These are phyloP conservation scores for Coelopa frigida DNA, from an alignment of 1,140 invertebrate genomes.

Conservation along the genomic window DNA sequence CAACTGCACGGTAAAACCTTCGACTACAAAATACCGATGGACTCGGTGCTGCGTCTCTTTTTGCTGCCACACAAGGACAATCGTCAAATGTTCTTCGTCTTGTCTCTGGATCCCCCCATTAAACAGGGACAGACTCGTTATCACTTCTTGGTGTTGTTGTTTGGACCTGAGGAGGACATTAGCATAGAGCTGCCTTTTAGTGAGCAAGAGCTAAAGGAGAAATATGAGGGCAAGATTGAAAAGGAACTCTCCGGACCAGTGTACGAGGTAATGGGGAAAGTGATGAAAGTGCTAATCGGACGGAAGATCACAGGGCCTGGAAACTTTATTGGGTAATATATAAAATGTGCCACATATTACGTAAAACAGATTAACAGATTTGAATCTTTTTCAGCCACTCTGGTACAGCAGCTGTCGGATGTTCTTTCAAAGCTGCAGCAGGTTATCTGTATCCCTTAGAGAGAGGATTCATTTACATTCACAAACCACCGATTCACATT, in stretches of 20 bases:
- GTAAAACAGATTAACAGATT: neutral
- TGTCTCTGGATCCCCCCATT: slow-evolving; percentile 96
- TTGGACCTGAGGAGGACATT: slow-evolving; percentile 90
- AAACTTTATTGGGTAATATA: slow-evolving; percentile 82
- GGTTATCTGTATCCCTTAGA: slow-evolving; percentile 98
- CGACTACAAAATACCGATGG: slow-evolving; percentile 99
- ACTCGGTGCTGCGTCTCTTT: slow-evolving; percentile 89
- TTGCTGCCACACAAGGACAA: slow-evolving; percentile 95
- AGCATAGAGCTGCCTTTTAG: slow-evolving; percentile 87
- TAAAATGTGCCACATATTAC: slow-evolving; percentile 13
- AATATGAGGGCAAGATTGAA: slow-evolving; percentile 88
- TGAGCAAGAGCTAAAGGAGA: slow-evolving; percentile 88
- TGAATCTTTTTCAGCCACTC: slow-evolving; percentile 62
- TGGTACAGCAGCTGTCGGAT: slow-evolving; percentile 85
- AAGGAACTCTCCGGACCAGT: slow-evolving; percentile 89
- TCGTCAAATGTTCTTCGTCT: slow-evolving; percentile 98
- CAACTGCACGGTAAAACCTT: slow-evolving; percentile 99
- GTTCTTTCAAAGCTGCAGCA: slow-evolving; percentile 97
- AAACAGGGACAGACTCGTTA: slow-evolving; percentile 98
- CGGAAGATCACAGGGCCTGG: slow-evolving; percentile 93
- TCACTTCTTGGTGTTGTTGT: slow-evolving; percentile 91
- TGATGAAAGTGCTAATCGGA: slow-evolving; percentile 94
- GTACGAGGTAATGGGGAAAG: slow-evolving; percentile 90
- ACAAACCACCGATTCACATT: slow-evolving; percentile 97
- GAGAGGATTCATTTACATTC: slow-evolving; percentile 96